These are phyloP conservation scores for Escarpia spicata DNA, from an alignment of 2,888 invertebrate species.

Conservation along the genomic window DNA sequence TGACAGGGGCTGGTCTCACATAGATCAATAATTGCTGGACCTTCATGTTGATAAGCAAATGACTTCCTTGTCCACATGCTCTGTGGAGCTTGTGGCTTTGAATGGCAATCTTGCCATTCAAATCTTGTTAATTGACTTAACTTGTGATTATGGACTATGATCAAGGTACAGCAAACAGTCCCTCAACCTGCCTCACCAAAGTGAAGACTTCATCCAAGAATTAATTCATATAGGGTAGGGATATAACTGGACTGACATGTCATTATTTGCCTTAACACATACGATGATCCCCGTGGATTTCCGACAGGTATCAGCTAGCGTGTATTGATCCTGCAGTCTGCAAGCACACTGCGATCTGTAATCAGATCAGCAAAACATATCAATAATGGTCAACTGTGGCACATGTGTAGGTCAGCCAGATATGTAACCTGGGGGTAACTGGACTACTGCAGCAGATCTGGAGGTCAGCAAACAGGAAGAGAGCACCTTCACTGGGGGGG, in stretches of 20 bases:
- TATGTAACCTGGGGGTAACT: constrained; percentile 4
- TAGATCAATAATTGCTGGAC: background rate
- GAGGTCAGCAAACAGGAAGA: background rate
- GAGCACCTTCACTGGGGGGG: too few relatives aligned
- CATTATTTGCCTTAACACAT: background rate
- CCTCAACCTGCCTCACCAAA: background rate
- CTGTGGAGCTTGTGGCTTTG: background rate
- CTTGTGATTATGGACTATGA: background rate
- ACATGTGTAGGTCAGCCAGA: background rate
- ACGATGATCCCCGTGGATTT: background rate
- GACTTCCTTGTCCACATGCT: background rate
- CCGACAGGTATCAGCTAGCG: background rate
- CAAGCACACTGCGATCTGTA: background rate
- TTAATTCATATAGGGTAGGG: background rate
- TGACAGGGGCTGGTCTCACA: too few relatives aligned
- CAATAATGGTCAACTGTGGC: background rate
- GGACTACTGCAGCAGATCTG: background rate
- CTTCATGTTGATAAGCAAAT: background rate
- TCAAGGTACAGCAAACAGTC: background rate
- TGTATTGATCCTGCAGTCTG: background rate
- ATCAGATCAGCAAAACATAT: background rate
- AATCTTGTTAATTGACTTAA: background rate
- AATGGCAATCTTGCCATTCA: background rate
- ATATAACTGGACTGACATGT: too few relatives aligned
- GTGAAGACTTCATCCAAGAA: background rate